A percentile compares a stretch with the other conserved stretches of the same genome.
Conservation (phyloP, 2,888 invertebrate genomes). For the Melanchra persicariae region DNA sequence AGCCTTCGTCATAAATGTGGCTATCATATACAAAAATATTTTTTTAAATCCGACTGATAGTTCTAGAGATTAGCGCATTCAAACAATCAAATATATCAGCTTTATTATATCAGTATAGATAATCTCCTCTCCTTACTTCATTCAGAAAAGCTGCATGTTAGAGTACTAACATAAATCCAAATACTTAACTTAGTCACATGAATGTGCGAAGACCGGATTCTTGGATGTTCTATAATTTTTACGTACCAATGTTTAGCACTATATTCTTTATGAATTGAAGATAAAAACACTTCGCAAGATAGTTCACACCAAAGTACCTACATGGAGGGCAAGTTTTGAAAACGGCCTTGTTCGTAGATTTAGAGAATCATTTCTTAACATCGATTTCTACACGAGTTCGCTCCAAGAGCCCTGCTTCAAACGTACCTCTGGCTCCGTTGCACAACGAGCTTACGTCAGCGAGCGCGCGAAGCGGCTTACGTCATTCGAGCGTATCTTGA, state of each 20-base stretch:
- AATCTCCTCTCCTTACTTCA: neutral
- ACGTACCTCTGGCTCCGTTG: conserved; percentile 89
- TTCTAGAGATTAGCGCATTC: too few species aligned
- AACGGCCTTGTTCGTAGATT: conserved; percentile 82
- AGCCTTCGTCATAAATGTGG: too few species aligned
- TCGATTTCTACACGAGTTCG: conserved; percentile 88
- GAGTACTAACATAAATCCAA: neutral
- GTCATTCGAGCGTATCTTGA: conserved; percentile 85
- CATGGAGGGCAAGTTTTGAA: conserved; percentile 73
- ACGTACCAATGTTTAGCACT: neutral
- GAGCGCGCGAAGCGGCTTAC: conserved; percentile 88
- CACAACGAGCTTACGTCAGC: conserved; percentile 91
- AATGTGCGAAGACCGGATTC: conserved; percentile 33
- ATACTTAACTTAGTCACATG: conserved; percentile 2
- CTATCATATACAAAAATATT: too few species aligned
- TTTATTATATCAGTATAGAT: too few species aligned
- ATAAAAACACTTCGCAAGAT: conserved; percentile 15
- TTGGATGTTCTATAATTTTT: conserved; percentile 27
- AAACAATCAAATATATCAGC: too few species aligned
- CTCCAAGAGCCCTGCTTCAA: conserved; percentile 88
- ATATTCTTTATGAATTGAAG: neutral
- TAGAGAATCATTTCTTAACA: conserved; percentile 87
- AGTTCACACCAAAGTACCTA: conserved; percentile 42
- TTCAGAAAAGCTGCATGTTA: conserved; percentile 10
- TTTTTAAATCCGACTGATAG: too few species aligned